Percentiles rank a stretch among this genome's conserved stretches.
phyloP scores from a whole-genome alignment of 2,113 vertebrate species.

The Nycticorax nycticorax region DNA sequence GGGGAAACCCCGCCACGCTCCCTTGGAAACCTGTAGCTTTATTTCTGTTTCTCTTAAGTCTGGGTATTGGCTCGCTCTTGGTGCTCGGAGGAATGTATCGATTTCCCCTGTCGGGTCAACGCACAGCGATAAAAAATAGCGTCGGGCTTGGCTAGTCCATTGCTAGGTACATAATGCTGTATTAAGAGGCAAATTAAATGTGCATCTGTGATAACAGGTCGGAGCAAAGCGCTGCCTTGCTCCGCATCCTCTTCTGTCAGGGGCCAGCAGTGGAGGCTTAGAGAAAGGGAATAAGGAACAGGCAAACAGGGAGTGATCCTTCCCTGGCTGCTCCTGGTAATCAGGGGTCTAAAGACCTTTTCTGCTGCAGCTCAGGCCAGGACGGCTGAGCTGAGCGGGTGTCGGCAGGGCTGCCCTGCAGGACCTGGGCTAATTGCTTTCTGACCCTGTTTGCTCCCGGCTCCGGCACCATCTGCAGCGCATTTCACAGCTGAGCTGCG shows the following conservation, averaged over 20 bases:
- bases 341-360: not conserved
- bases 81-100: rapidly evolving
- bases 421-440: not conserved
- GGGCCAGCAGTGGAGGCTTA: not conserved
- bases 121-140: not conserved
- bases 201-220: not conserved
- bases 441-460: not conserved
- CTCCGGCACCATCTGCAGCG: not conserved
- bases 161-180: not conserved
- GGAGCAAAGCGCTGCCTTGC: not conserved
- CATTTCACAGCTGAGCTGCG: not conserved
- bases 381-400: rapidly evolving
- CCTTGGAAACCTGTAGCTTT: not conserved
- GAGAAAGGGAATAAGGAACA: not conserved
- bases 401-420: rapidly evolving
- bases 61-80: not conserved
- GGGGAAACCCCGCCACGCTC: rapidly evolving
- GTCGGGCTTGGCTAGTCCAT: not conserved
- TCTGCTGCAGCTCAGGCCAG: not conserved
- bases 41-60: not conserved
- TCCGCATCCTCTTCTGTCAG: not conserved
- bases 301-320: not conserved
- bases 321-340: not conserved
- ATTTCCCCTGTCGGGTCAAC: not conserved
- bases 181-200: not conserved